A percentile compares a stretch with the other conserved stretches of the same genome.
phyloP scores from a whole-genome alignment of 2,113 vertebrate species.

The Austrofundulus limnaeus region DNA sequence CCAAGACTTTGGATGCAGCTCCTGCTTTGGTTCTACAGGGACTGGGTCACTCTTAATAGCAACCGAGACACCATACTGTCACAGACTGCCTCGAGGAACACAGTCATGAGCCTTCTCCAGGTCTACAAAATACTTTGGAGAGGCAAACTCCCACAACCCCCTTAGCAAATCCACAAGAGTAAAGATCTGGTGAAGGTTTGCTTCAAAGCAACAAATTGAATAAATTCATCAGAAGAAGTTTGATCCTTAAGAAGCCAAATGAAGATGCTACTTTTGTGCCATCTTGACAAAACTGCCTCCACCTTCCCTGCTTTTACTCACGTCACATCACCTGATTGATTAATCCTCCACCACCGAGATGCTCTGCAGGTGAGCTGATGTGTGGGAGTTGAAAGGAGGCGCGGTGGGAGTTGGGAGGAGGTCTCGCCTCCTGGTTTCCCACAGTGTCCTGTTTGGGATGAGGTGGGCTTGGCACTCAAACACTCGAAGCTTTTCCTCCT shows the following conservation, averaged over 20 bases:
- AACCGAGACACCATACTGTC: no score
- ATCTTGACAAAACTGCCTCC: neutral
- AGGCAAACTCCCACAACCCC: no score
- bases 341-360: constrained; percentile 28
- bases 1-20: no score
- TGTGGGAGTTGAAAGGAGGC: constrained; percentile 43
- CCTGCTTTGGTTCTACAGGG: no score
- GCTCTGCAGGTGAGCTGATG: constrained; percentile 38
- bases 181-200: no score
- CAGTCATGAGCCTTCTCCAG: no score
- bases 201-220: no score
- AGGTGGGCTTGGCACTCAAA: constrained; percentile 43
- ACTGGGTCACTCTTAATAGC: no score
- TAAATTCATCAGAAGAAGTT: neutral
- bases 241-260: neutral
- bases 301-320: constrained; percentile 3
- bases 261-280: neutral
- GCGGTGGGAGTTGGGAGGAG: constrained; percentile 20
- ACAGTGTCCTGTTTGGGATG: constrained; percentile 26
- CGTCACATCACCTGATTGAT: constrained; percentile 40
- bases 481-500: constrained; percentile 57
- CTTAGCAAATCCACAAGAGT: no score
- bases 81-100: no score
- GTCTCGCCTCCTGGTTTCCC: constrained; percentile 42
- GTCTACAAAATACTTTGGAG: no score